Base-by-base conservation (phyloP, 2,113 vertebrate species). In the Triplophysa tibetana region DNA sequence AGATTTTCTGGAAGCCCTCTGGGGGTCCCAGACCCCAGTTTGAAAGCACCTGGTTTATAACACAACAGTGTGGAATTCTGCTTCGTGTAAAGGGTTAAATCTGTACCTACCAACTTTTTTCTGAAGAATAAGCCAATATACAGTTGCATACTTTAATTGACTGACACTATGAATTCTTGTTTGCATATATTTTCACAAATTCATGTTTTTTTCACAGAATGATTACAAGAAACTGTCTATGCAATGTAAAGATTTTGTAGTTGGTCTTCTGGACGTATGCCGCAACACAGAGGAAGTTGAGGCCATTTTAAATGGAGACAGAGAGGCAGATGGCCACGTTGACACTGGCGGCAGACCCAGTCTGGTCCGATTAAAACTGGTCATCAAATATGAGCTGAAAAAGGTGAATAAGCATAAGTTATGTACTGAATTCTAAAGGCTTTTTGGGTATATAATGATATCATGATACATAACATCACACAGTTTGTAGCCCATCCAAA, bases 401-500 rank as follows among this genome's bases (percentile, higher is more conserved):
- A 98, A 98, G 93, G 97, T 99, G 90, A 58, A 58, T 21, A 21
- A 21, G 9, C 54, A 58, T 58, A 58, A n/a, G 14, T 16, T 52
- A 17, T 54, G 17, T 17, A 17, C 17, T 6, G 17, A 54, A 17
- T 54, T 17, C 14, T 54, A 19, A 52, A 52, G 16, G 13, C 4
- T 52, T 52, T 24, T 16, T 11, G 43, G 43, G 43, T 45, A 61
- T 74, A 11, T 12, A 61, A 8, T 1, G 17, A n/a, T 6, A 45
- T 54, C 0, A 69, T 14, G 2, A 38, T 10, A 24, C 12, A n/a
- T 21, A 58, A 64, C 50, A 43, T 19, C 9, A 81, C 61, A 70
- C 80, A 98, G 97, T 99, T 99, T 87, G 96, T 99, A 81, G 97
- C 97, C 52, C 97, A 98, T 88, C 97, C 97, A 41, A 98, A 98